Conservation (phyloP, 2,797 vertebrate species). For the Phyllotis vaccarum region DNA sequence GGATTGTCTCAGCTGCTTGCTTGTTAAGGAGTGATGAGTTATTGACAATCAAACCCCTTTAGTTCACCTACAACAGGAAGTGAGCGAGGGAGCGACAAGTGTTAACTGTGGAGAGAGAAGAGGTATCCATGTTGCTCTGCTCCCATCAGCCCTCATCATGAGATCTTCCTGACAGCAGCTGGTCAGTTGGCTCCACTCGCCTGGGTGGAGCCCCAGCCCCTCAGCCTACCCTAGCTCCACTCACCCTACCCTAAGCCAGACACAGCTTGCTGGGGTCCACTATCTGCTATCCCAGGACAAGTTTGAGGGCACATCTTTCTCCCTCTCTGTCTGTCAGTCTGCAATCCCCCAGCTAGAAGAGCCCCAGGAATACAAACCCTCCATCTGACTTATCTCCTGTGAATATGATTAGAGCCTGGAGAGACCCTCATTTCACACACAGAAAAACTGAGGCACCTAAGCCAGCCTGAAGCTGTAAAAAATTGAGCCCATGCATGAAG, state of each 20-base stretch:
- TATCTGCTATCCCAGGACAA: too few relatives aligned
- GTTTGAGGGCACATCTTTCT: background rate
- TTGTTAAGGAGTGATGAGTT: slow-evolving; percentile 60
- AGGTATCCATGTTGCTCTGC: slow-evolving; percentile 61
- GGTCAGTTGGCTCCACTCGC: background rate
- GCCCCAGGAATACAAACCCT: background rate
- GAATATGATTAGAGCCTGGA: background rate
- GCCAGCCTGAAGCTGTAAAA: background rate
- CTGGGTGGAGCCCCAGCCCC: background rate
- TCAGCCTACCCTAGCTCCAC: too few relatives aligned
- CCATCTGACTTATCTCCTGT: background rate
- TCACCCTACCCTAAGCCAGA: background rate
- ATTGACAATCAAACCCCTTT: slow-evolving; percentile 70
- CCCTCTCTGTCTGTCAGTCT: background rate
- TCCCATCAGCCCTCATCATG: slow-evolving; percentile 58
- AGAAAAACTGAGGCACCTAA: background rate
- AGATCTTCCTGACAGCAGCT: slow-evolving; percentile 71
- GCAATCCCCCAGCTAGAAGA: background rate
- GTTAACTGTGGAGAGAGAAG: slow-evolving; percentile 66
- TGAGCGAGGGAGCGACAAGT: slow-evolving; percentile 59
- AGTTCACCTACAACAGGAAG: slow-evolving; percentile 70
- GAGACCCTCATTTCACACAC: background rate
- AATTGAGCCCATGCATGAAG: background rate
- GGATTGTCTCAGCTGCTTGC: slow-evolving; percentile 41
- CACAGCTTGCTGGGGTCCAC: background rate